Conservation (phyloP, 2,113 vertebrate species). For the Tor tambroides region DNA sequence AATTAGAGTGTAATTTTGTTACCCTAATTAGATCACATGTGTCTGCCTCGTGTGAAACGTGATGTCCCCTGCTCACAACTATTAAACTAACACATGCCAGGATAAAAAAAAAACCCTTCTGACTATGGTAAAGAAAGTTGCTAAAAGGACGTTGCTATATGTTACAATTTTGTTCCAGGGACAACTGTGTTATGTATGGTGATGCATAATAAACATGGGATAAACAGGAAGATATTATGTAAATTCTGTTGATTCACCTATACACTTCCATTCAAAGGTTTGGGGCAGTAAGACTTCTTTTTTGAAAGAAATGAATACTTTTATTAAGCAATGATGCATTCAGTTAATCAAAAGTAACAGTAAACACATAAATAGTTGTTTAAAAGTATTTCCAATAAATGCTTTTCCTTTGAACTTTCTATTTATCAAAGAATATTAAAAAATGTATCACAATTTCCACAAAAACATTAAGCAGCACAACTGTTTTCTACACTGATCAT, state of each 20-base stretch:
- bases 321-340: too few relatives aligned
- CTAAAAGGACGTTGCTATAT: neutral
- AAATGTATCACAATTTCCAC: neutral
- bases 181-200: neutral
- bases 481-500: neutral
- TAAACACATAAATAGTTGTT: too few relatives aligned
- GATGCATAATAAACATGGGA: neutral
- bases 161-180: neutral
- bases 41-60: neutral
- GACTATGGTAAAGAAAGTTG: neutral
- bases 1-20: conserved; percentile 20
- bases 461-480: neutral
- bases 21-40: conserved; percentile 25
- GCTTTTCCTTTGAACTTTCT: too few relatives aligned
- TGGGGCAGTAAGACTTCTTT: neutral
- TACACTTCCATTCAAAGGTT: neutral
- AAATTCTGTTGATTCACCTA: neutral
- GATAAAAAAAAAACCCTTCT: neutral
- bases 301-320: too few relatives aligned
- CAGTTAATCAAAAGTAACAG: too few relatives aligned
- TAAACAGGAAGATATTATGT: neutral
- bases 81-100: neutral
- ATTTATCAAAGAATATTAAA: neutral
- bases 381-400: too few relatives aligned
- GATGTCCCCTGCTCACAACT: neutral